Evolutionary conservation across 2,888 invertebrate species (phyloP).

Genomic region (Heliconius erato): DNA sequence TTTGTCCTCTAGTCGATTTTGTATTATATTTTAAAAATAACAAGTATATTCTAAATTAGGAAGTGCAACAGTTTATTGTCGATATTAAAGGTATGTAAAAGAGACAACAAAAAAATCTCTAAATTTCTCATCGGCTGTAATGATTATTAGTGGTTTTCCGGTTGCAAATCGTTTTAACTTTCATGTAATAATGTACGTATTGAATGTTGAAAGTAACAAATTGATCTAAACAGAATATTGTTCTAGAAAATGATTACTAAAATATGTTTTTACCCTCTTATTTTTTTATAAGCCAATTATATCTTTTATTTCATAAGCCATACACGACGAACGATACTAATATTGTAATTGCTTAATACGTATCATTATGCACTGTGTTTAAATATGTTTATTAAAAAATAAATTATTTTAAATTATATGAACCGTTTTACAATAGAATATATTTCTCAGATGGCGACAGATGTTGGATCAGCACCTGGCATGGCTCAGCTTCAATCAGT

Average conservation of each 20-base stretch:
- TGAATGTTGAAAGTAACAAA: background rate
- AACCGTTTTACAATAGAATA: background rate
- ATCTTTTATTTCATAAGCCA: background rate
- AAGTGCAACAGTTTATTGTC: background rate
- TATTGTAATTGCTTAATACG: background rate
- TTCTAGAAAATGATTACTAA: background rate
- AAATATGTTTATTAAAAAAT: background rate
- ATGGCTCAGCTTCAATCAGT: constrained; percentile 80
- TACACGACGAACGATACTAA: background rate
- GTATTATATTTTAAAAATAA: background rate
- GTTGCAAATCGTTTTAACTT: constrained; percentile 11
- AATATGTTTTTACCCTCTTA: background rate
- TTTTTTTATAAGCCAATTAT: constrained; percentile 1
- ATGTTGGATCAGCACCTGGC: constrained; percentile 68
- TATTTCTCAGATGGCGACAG: constrained; percentile 74
- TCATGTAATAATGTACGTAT: background rate
- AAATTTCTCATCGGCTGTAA: background rate
- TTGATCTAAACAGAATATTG: background rate
- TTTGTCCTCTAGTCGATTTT: background rate
- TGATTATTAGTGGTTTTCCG: background rate
- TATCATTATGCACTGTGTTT: background rate
- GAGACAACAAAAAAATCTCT: background rate
- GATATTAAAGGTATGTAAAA: background rate
- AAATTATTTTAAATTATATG: background rate
- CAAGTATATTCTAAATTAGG: background rate